Percentiles rank a stretch among this genome's conserved stretches.
These are phyloP conservation scores for Papilio aristodemus DNA, from an alignment of 1,140 invertebrate species.

Conservation along the genomic window DNA sequence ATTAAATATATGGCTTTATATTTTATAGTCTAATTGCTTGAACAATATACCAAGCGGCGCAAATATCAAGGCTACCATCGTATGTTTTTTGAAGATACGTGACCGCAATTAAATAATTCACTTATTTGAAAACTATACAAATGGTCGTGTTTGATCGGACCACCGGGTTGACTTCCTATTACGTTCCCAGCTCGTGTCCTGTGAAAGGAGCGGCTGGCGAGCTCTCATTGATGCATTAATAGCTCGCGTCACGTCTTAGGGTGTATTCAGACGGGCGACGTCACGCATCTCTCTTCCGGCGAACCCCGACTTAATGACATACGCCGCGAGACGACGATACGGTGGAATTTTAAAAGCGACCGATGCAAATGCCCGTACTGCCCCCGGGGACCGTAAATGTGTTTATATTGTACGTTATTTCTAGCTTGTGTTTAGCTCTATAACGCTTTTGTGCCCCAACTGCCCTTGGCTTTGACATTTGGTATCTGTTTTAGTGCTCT, in stretches of 20 bases:
- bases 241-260: conserved; percentile 53
- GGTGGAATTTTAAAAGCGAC: conserved; percentile 50
- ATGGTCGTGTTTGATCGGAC: conserved; percentile 29
- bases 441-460: conserved; percentile 1
- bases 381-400: conserved; percentile 23
- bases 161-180: conserved; percentile 33
- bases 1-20: too few relatives aligned
- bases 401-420: conserved; percentile 28
- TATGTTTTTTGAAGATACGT: not conserved
- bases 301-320: conserved; percentile 42
- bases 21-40: too few relatives aligned
- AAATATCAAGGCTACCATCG: not conserved
- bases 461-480: conserved; percentile 23
- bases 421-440: conserved; percentile 1
- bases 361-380: conserved; percentile 46
- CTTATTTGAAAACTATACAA: conserved; percentile 21
- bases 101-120: conserved; percentile 28
- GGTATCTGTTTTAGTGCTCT: conserved; percentile 4
- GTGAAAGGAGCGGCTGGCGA: conserved; percentile 30
- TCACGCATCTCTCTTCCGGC: conserved; percentile 67
- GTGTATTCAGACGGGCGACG: conserved; percentile 53
- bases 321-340: conserved; percentile 31
- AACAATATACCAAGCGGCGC: not conserved
- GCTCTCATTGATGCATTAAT: conserved; percentile 32
- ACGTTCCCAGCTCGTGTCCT: conserved; percentile 25